Base-by-base conservation (phyloP, 2,888 invertebrate genomes). In the Erebia palarica region DNA sequence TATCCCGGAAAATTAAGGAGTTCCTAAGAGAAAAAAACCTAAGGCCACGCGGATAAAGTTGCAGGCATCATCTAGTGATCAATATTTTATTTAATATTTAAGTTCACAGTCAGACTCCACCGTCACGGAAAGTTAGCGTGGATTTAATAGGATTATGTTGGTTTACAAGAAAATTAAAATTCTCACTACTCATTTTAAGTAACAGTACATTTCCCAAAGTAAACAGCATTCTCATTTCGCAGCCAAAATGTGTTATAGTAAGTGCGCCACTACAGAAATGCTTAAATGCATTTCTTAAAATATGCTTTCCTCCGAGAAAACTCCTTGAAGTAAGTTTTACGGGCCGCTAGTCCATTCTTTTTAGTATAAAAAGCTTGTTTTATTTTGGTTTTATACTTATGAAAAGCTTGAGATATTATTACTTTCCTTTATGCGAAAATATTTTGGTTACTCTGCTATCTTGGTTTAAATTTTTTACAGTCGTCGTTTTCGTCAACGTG, bases 171-270 rank as follows among this genome's bases (percentile, higher is more conserved):
- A 18, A 55, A 10, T 55, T 18, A 55, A 55, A 55, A 58, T 58
- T 21, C 14, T 60, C 69, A 72, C 69, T 65, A 69, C 72, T 68
- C 59, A n/a, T n/a, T n/a, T 63, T 65, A 61, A 53, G 64, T 58
- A 75, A 75, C 71, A 75, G 71, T 75, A 73, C 71, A 71, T 75
- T 75, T 70, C 67, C 69, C 71, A 60, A 53, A 71, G 67, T 71
- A 73, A 75, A 75, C 69, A 73, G 65, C 69, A 57, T 73, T 75
- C 71, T 71, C 73, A 73, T 75, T 75, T 75, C 65, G 68, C 75
- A 75, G 69, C 75, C 73, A 73, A 73, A 75, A 75, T 73, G 73
- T 75, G 73, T 73, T 75, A 73, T 67, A 72, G 73, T 73, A 73
- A 75, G 75, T 75, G 73, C 73, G 67, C 73, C 69, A 61, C 70